A percentile compares a stretch with the other conserved stretches of the same genome.
These are phyloP conservation scores for Leguminivora glycinivorella DNA, from an alignment of 1,140 invertebrate genomes.

Conservation along the genomic window DNA sequence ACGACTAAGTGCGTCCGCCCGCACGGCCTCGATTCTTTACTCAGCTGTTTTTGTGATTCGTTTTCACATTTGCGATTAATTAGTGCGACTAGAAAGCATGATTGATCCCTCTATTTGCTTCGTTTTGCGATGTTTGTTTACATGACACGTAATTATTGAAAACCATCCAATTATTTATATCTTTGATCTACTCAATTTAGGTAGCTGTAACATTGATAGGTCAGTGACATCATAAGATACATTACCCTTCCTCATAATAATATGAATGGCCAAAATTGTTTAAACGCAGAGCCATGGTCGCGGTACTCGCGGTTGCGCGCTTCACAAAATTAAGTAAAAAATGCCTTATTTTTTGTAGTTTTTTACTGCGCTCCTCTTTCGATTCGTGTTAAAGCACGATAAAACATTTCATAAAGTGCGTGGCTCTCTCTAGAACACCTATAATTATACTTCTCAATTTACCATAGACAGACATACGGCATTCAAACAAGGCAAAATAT, in stretches of 20 bases:
- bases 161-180: neutral
- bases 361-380: too few species aligned
- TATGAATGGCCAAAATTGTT: neutral
- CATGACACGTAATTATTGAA: neutral
- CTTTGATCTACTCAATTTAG: neutral
- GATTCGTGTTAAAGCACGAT: too few species aligned
- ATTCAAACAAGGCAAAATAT: too few species aligned
- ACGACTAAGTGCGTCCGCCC: neutral
- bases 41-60: constrained; percentile 24
- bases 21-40: constrained; percentile 2
- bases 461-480: too few species aligned
- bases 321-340: neutral
- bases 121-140: constrained; percentile 9
- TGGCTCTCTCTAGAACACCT: too few species aligned
- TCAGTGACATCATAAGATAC: neutral
- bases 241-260: neutral
- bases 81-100: constrained; percentile 28
- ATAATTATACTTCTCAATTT: too few species aligned
- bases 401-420: too few species aligned
- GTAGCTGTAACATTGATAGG: neutral
- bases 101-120: constrained; percentile 22
- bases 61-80: constrained; percentile 30
- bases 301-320: neutral
- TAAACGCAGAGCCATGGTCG: neutral
- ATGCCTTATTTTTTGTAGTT: too few species aligned